These are phyloP conservation scores for Ethmia dodecea DNA, from an alignment of 2,888 invertebrate species.

Conservation along the genomic window DNA sequence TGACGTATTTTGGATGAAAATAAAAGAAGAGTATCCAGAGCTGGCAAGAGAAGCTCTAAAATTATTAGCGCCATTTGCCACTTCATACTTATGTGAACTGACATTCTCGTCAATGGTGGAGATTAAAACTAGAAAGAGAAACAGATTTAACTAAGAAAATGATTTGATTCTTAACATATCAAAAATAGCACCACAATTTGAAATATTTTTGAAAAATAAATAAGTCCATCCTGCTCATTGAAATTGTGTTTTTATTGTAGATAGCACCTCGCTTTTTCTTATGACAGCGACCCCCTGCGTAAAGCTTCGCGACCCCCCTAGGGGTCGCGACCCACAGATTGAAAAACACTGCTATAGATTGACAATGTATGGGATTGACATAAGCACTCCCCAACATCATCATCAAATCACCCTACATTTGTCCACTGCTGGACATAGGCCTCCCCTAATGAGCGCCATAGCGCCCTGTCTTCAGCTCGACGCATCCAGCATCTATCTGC, in stretches of 20 bases:
- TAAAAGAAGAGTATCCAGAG: conserved; percentile 3
- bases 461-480: too few relatives aligned
- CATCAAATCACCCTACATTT: background rate
- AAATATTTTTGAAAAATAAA: background rate
- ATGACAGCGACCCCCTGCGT: conserved; percentile 5
- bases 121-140: conserved; percentile 28
- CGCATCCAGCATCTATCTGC: too few relatives aligned
- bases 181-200: too few relatives aligned
- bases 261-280: background rate
- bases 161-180: too few relatives aligned
- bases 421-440: background rate
- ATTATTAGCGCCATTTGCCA: conserved; percentile 1
- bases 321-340: conserved; percentile 12
- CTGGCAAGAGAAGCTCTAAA: conserved; percentile 2
- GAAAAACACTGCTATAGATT: conserved; percentile 3
- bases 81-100: conserved; percentile 12
- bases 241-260: background rate
- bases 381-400: background rate
- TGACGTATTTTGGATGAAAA: background rate
- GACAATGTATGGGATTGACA: too few relatives aligned
- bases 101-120: conserved; percentile 27
- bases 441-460: background rate
- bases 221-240: background rate
- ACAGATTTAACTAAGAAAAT: conserved; percentile 27
- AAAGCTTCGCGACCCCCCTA: conserved; percentile 10